Percentiles rank a stretch among this genome's conserved stretches.
Evolutionary conservation across 1,140 invertebrate genomes (phyloP).

Genomic region (Drosophila asahinai): DNA sequence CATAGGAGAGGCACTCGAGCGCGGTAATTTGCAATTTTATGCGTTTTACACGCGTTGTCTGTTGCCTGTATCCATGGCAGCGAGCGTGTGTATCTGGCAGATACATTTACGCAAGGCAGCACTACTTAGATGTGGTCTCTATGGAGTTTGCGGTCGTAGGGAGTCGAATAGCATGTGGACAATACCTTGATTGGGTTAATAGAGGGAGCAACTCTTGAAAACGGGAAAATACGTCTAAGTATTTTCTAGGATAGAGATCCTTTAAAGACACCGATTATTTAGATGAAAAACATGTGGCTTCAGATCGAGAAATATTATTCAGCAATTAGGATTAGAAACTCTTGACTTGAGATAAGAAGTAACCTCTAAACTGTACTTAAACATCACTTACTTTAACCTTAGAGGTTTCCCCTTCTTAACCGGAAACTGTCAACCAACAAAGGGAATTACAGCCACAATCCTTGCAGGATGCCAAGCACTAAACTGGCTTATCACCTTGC

Average conservation of each 20-base stretch:
- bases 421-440: slow-evolving; percentile 49
- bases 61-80: slow-evolving; percentile 46
- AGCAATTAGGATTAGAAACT: background rate
- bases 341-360: background rate
- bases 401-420: slow-evolving; percentile 3
- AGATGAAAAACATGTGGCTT: background rate
- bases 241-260: background rate
- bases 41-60: slow-evolving; percentile 68
- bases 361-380: background rate
- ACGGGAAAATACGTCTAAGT: background rate
- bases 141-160: slow-evolving; percentile 19
- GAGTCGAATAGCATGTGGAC: slow-evolving; percentile 4
- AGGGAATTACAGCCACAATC: slow-evolving; percentile 26
- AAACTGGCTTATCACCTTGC: slow-evolving; percentile 63
- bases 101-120: slow-evolving; percentile 43
- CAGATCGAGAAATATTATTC: background rate
- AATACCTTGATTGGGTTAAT: background rate
- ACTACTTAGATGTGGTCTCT: slow-evolving; percentile 4
- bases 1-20: slow-evolving; percentile 65
- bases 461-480: slow-evolving; percentile 42
- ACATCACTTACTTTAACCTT: background rate
- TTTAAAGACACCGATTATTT: background rate
- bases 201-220: too few relatives aligned
- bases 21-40: slow-evolving; percentile 77
- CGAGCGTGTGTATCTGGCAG: slow-evolving; percentile 42